Conservation (phyloP, 2,797 vertebrate genomes). For the Ctenopoma kingsleyae region DNA sequence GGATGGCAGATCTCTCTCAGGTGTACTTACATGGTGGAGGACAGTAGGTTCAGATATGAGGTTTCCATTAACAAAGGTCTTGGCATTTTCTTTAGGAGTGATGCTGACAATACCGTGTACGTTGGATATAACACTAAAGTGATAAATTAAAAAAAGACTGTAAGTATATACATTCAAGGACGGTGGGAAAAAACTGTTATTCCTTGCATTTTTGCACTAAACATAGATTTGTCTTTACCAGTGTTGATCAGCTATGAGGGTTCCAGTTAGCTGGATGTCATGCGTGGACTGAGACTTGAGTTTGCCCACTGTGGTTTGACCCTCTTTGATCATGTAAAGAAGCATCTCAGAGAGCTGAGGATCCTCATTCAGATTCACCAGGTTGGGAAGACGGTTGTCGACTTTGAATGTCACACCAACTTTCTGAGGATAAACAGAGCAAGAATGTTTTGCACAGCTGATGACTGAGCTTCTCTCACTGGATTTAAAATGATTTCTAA, state of each 20-base stretch:
- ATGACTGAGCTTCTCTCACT: background rate
- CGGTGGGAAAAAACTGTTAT: too few relatives aligned
- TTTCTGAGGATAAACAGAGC: slow-evolving; percentile 83
- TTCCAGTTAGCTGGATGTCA: slow-evolving; percentile 94
- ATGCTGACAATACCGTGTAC: slow-evolving; percentile 86
- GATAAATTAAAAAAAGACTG: background rate
- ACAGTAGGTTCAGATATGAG: slow-evolving; percentile 86
- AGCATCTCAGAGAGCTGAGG: slow-evolving; percentile 98
- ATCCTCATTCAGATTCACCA: slow-evolving; percentile 97
- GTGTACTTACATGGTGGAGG: slow-evolving; percentile 91
- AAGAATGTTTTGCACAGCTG: background rate
- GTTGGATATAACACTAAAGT: slow-evolving; percentile 89
- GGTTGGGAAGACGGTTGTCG: slow-evolving; percentile 93
- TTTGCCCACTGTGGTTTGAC: slow-evolving; percentile 92
- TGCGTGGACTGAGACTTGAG: slow-evolving; percentile 83
- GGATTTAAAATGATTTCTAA: background rate
- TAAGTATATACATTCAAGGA: background rate
- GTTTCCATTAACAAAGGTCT: slow-evolving; percentile 94
- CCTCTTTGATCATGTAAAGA: slow-evolving; percentile 96
- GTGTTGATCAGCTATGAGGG: slow-evolving; percentile 93
- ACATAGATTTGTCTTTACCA: slow-evolving; percentile 84
- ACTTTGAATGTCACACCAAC: slow-evolving; percentile 94
- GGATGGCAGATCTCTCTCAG: background rate
- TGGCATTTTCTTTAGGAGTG: slow-evolving; percentile 87
- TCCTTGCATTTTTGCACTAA: background rate